Evolutionary conservation across 2,888 invertebrate species (phyloP).

Genomic region (Xanthorhoe spadicearia): DNA sequence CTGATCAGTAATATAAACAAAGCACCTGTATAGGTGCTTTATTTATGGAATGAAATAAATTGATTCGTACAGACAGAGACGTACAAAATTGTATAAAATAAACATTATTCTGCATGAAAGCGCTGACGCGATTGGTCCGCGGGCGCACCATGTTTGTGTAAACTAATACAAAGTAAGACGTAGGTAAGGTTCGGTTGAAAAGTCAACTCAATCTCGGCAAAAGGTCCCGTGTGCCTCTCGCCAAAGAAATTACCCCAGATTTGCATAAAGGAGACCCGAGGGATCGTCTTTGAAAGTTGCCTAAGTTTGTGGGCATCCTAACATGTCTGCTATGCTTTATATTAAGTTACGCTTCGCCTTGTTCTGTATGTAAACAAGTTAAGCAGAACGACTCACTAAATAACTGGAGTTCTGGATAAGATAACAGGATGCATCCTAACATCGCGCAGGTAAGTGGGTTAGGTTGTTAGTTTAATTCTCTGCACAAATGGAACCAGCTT

Average conservation of each 20-base stretch:
- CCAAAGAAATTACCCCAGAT: conserved; percentile 80
- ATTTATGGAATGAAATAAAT: conserved; percentile 5
- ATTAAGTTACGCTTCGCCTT: conserved; percentile 72
- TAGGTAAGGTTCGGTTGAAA: conserved; percentile 64
- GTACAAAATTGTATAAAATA: conserved; percentile 15
- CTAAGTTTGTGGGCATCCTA: conserved; percentile 75
- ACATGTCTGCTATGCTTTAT: conserved; percentile 61
- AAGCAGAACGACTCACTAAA: conserved; percentile 56
- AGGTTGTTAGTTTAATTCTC: conserved; percentile 40
- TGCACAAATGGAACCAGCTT: conserved; percentile 24
- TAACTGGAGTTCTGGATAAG: conserved; percentile 56
- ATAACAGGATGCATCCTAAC: conserved; percentile 49
- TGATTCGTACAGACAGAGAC: conserved; percentile 6
- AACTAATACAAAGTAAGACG: conserved; percentile 62
- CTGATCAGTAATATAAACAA: not conserved
- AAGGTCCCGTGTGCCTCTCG: conserved; percentile 74
- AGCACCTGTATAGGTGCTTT: not conserved
- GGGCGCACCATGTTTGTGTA: conserved; percentile 49
- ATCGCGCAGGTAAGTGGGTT: conserved; percentile 38
- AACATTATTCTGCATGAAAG: conserved; percentile 33
- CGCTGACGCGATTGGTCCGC: conserved; percentile 45
- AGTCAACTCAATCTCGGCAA: conserved; percentile 75
- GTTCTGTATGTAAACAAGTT: conserved; percentile 50
- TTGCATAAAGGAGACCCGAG: conserved; percentile 80
- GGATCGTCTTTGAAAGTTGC: conserved; percentile 76